Evolutionary conservation across 1,140 invertebrate species (phyloP), one percentile per base, ranked within the genome.

Genomic region (Scaptomyza hsui): DNA sequence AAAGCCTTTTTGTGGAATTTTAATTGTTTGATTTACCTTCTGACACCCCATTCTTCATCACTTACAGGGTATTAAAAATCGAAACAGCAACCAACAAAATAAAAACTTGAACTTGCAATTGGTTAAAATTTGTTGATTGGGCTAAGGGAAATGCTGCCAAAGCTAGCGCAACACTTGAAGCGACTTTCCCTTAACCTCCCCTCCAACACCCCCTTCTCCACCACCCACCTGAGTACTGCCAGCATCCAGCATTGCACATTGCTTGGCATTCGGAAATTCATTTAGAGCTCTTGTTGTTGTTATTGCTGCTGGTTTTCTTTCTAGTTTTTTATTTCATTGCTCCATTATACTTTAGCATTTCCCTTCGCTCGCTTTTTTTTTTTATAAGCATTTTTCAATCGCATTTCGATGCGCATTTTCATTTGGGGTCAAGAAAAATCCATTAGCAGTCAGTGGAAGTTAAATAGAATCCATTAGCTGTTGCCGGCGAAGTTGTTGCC

Each of bases 401-500:
- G 82, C 78, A 88, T 88, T 88, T 88, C 82, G 82, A 88, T 88
- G 82, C 82, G 82, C 82, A 83, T 89, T 90, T 90, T 83, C 77
- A 88, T 90, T 90, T 90, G 88, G 88, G 88, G 88, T 90, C 88
- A 90, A 90, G 88, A 90, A 90, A 90, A 90, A 88, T 90, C 88
- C 88, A 90, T 90, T 90, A 90, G 83, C 82, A 90, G 88, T 90
- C 82, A 56, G 76, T 90, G 79, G 81, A 90, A 90, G 88, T 90
- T 88, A 88, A 90, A 90, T 88, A 90, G 88, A 90, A 90, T 90
- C 88, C 88, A 90, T 90, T 90, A 90, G 88, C 88, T 89, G 69
- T 55, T 78, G 67, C 74, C 70, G 61, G 51, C 32, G 18, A 57
- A 61, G 63, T 73, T 76, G 63, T 52, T 76, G 78, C 73, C 59